Evolutionary conservation across 2,888 invertebrate species (phyloP).

Genomic region (Tenthredo distinguenda): DNA sequence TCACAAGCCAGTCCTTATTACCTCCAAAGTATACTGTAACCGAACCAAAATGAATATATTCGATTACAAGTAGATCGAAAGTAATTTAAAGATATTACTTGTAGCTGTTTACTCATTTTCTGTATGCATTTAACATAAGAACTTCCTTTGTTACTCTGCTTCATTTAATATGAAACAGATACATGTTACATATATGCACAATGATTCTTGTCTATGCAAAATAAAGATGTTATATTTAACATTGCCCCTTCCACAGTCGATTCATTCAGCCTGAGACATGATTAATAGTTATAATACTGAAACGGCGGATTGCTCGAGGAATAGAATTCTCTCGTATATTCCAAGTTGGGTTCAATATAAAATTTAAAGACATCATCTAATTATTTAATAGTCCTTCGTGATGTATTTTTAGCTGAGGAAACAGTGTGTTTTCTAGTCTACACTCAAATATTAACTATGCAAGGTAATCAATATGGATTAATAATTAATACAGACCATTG

Average conservation of each 20-base stretch:
- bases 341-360: neutral
- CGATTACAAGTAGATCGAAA: slow-evolving; percentile 58
- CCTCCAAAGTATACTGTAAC: slow-evolving; percentile 56
- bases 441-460: neutral
- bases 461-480: slow-evolving; percentile 9
- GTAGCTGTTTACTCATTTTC: neutral
- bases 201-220: slow-evolving; percentile 18
- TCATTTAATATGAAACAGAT: neutral
- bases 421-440: neutral
- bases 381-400: neutral
- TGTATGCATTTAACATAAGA: neutral
- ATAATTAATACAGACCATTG: neutral
- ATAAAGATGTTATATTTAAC: slow-evolving; percentile 21
- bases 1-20: neutral
- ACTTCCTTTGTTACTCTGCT: neutral
- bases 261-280: neutral
- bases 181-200: neutral
- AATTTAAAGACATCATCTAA: neutral
- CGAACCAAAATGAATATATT: slow-evolving; percentile 64
- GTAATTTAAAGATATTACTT: neutral
- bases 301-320: no score
- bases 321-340: neutral
- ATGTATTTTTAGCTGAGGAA: slow-evolving; percentile 6
- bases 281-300: slow-evolving; percentile 5
- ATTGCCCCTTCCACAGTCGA: slow-evolving; percentile 10